Evolutionary conservation across 2,888 invertebrate genomes (phyloP).

Genomic region (Monochamus alternatus): DNA sequence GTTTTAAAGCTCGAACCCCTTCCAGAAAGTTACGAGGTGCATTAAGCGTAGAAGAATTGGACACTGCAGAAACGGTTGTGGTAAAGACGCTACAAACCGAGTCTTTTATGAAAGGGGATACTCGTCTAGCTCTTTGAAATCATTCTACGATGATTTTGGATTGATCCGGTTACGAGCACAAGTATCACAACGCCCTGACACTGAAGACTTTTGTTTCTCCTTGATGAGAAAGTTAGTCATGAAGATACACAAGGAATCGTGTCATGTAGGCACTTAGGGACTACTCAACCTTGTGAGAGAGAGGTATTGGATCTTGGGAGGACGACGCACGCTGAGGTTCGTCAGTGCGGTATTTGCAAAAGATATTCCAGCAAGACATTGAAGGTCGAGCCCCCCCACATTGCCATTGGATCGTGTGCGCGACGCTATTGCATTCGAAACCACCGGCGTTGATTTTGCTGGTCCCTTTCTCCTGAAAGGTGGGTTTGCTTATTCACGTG

Average conservation of each 20-base stretch:
- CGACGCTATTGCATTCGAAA: neutral
- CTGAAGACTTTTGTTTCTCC: slow-evolving; percentile 13
- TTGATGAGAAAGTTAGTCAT: slow-evolving; percentile 3
- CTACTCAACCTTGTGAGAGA: no score
- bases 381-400: no score
- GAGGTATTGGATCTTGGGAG: no score
- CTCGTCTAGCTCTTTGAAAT: slow-evolving; percentile 2
- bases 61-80: slow-evolving; percentile 8
- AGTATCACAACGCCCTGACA: slow-evolving; percentile 10
- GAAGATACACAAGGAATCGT: no score
- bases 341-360: slow-evolving; percentile 12
- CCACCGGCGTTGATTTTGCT: no score
- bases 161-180: slow-evolving; percentile 1
- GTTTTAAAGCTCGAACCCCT: slow-evolving; percentile 22
- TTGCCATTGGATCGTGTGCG: no score
- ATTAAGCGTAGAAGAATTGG: neutral
- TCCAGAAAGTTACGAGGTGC: neutral
- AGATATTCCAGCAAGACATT: neutral
- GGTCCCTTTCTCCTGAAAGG: neutral
- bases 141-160: slow-evolving; percentile 16
- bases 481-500: slow-evolving; percentile 2
- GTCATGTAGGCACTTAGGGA: no score
- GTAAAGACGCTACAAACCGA: slow-evolving; percentile 3
- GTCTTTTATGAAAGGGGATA: neutral
- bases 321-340: neutral